Conservation (phyloP, 2,113 vertebrate species). For the Cavia aperea region DNA sequence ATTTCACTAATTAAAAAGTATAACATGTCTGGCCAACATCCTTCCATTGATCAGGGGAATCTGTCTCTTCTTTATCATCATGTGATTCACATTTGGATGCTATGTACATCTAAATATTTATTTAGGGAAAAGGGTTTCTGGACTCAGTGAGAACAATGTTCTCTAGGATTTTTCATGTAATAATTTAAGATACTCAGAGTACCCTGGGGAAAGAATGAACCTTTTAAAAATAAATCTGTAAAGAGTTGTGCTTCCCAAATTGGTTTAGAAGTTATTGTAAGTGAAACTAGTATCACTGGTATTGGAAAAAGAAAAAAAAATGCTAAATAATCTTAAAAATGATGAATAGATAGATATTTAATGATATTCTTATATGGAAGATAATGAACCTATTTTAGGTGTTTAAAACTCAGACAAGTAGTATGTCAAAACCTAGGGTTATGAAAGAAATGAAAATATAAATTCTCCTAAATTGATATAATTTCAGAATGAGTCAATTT, state of each 20-base stretch:
- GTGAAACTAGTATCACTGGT: neutral
- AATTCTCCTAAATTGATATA: neutral
- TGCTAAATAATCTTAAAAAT: neutral
- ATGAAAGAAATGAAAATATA: neutral
- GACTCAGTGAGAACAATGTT: neutral
- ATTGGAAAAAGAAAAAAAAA: neutral
- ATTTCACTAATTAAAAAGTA: too few relatives aligned
- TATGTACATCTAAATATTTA: neutral
- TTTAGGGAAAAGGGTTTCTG: neutral
- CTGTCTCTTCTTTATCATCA: neutral
- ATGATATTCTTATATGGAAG: neutral
- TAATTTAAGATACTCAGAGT: neutral
- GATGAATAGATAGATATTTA: too few relatives aligned
- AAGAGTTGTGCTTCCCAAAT: neutral
- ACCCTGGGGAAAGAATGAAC: neutral
- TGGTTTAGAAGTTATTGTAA: neutral
- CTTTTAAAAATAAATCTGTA: neutral
- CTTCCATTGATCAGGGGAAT: neutral
- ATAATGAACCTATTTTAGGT: neutral
- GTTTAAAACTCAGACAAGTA: neutral
- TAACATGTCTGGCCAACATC: accelerated
- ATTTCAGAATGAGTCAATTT: neutral
- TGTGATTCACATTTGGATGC: neutral
- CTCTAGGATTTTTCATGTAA: neutral
- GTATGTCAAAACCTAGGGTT: neutral